phyloP scores from a whole-genome alignment of 1,140 invertebrate species.

The Bombus soroeensis region DNA sequence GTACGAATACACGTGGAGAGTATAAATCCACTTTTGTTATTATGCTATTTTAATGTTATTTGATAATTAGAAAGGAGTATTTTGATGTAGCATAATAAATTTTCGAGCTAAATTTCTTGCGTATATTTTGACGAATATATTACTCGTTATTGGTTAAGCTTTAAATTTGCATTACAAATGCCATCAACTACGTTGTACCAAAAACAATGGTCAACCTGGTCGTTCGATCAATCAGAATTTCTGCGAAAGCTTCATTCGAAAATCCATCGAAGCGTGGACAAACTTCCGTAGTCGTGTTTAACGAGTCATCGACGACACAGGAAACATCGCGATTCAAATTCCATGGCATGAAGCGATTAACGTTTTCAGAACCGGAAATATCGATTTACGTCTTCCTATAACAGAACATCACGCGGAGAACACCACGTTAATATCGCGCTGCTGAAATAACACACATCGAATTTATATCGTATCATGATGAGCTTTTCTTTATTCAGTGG shows the following conservation, averaged over 20 bases:
- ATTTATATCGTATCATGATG: too few species aligned
- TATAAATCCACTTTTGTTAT: too few species aligned
- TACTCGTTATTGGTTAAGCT: neutral
- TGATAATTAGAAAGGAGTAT: too few species aligned
- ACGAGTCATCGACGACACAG: conserved; percentile 1
- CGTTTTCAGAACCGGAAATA: neutral
- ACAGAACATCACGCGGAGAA: neutral
- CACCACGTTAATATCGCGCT: too few species aligned
- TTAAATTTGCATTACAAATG: neutral
- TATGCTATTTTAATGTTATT: too few species aligned
- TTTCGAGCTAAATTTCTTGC: neutral
- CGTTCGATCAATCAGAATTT: conserved; percentile 1
- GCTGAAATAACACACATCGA: too few species aligned
- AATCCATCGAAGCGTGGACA: neutral
- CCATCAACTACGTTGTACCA: neutral
- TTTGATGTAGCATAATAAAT: too few species aligned
- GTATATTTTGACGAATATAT: neutral
- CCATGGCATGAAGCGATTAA: neutral
- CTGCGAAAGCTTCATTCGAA: neutral
- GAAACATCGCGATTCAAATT: neutral
- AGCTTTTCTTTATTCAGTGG: too few species aligned
- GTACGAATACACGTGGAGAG: too few species aligned
- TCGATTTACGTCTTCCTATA: neutral
- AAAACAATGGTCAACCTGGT: neutral
- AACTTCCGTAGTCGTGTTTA: conserved; percentile 8